Conservation (phyloP, 2,797 vertebrate genomes). For the Perodicticus potto region DNA sequence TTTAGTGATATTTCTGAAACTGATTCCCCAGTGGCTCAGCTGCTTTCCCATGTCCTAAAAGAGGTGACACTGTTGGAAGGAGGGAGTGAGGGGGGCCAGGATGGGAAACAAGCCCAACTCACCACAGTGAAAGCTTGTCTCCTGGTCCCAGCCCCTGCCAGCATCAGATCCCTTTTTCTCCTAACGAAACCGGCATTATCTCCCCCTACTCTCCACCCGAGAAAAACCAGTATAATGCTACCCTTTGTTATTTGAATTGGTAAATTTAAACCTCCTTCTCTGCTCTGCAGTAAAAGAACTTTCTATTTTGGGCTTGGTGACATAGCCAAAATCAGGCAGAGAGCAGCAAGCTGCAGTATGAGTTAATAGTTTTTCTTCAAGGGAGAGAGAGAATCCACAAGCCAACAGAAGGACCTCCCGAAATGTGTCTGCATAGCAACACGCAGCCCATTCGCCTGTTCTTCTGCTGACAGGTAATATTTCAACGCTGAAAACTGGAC, state of each 20-base stretch:
- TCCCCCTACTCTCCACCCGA: background rate
- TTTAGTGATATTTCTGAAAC: slow-evolving; percentile 66
- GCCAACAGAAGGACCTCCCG: slow-evolving; percentile 63
- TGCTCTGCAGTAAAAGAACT: slow-evolving; percentile 75
- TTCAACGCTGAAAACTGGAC: slow-evolving; percentile 32
- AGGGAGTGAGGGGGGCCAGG: background rate
- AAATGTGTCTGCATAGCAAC: slow-evolving; percentile 62
- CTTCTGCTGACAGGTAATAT: slow-evolving; percentile 56
- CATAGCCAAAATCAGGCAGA: slow-evolving; percentile 71
- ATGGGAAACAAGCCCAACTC: slow-evolving; percentile 58
- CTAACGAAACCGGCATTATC: slow-evolving; percentile 67
- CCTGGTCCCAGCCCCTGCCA: slow-evolving; percentile 45
- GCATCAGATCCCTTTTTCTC: slow-evolving; percentile 60
- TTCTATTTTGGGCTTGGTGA: slow-evolving; percentile 80
- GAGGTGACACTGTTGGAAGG: slow-evolving; percentile 61
- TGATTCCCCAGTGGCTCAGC: slow-evolving; percentile 52
- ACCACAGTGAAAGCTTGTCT: slow-evolving; percentile 68
- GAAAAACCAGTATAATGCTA: slow-evolving; percentile 67
- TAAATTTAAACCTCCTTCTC: slow-evolving; percentile 78
- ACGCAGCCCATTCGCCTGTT: background rate
- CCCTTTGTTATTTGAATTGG: slow-evolving; percentile 79
- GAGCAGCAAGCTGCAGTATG: slow-evolving; percentile 68
- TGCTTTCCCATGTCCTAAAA: slow-evolving; percentile 76
- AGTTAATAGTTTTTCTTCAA: slow-evolving; percentile 76
- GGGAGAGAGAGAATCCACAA: slow-evolving; percentile 35